Percentiles rank a stretch among this genome's conserved stretches.
These are phyloP conservation scores for Plodia interpunctella DNA, from an alignment of 1,140 invertebrate species.

Conservation along the genomic window DNA sequence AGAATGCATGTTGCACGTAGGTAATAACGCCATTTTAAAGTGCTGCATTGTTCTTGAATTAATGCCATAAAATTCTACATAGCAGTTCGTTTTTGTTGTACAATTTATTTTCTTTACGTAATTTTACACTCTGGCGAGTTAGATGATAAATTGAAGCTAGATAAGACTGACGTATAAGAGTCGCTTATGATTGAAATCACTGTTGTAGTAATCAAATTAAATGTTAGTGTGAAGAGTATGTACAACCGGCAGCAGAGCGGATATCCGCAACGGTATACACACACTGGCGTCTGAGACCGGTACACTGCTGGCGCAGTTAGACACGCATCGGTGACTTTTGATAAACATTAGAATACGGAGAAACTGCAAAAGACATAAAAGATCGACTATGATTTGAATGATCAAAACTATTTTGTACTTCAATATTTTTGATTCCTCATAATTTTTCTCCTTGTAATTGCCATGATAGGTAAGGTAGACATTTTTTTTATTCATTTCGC, in stretches of 20 bases:
- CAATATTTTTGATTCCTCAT: no score
- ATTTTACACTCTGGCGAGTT: neutral
- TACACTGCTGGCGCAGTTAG: slow-evolving; percentile 13
- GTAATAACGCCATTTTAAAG: neutral
- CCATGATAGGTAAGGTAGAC: no score
- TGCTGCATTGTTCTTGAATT: neutral
- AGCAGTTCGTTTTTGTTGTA: neutral
- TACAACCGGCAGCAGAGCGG: slow-evolving; percentile 23
- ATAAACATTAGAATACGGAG: slow-evolving; percentile 1
- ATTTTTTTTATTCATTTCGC: neutral
- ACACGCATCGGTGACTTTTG: slow-evolving; percentile 15
- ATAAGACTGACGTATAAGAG: no score
- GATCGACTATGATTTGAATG: no score
- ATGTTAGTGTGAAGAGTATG: slow-evolving; percentile 25
- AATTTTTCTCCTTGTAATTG: no score
- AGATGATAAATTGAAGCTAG: no score
- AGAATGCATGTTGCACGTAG: neutral
- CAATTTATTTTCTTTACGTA: neutral
- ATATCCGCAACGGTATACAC: slow-evolving; percentile 37
- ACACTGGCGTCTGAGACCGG: neutral
- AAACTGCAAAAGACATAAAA: neutral
- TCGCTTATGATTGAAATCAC: neutral
- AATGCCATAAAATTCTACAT: neutral
- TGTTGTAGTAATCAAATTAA: slow-evolving; percentile 10
- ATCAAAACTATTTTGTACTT: no score